Evolutionary conservation across 1,140 invertebrate species (phyloP), one percentile per base, ranked within the genome.

Genomic region (Neodiprion virginianus): DNA sequence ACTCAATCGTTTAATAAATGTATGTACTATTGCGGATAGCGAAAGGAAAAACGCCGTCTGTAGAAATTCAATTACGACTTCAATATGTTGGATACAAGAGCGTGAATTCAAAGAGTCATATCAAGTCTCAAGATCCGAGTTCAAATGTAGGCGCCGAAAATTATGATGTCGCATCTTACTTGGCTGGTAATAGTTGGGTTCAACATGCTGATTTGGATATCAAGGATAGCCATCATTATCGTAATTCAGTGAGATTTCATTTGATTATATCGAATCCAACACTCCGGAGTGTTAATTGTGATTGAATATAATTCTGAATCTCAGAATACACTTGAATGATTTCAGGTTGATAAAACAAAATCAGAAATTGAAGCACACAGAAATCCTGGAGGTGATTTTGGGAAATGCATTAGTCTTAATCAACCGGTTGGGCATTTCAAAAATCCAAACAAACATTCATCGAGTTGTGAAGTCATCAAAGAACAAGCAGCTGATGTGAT

Each of bases 371-470:
- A 82, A 1, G 80, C 69, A 72, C 80, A 86, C 14, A 80, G 78
- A 80, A 83, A 85, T 79, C 74, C 80, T 72, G 75, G 61, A 21
- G 83, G 82, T 61, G 83, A 86, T 77, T 82, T 78, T 74, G 75
- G 72, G 77, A 83, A 77, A 72, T 74, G 66, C 53, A 40, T 71
- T 11, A 72, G 12, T 12, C n/a, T 40, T 61, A 50, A 17, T 14
- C 28, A 77, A 69, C 61, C 72, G 23, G 71, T 69, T 72, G 73
- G 53, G 14, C 72, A 72, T 40, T 76, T 48, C 12, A 77, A 72
- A 70, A 76, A 67, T 75, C 12, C 72, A 68, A 75, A 81, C 66
- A 76, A 74, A 8, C 72, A 78, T 0, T 70, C 40, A n/a, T 21
- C 67, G 49, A 80, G 61, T 74, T 72, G 23, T 48, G 72, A 76